These are phyloP conservation scores for Danaus chrysippus DNA, from an alignment of 2,888 invertebrate species.

Conservation along the genomic window DNA sequence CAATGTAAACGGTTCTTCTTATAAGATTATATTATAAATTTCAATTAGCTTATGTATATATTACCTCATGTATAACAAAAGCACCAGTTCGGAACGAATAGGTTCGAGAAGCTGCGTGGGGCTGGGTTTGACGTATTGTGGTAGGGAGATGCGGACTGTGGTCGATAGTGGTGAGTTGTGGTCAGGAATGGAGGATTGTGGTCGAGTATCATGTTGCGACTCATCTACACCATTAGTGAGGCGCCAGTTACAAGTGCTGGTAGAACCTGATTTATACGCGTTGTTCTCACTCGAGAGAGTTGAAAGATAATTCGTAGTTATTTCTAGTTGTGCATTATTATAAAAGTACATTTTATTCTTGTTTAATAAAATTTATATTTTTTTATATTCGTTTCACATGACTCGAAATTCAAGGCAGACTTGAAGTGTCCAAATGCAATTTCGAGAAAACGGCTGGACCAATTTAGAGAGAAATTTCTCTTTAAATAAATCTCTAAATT, in stretches of 20 bases:
- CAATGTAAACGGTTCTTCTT: too few species aligned
- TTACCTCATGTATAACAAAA: not conserved
- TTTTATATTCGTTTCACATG: too few species aligned
- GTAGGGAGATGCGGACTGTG: not conserved
- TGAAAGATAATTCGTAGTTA: too few species aligned
- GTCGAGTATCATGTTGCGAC: constrained; percentile 25
- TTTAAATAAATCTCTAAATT: too few species aligned
- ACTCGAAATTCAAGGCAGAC: too few species aligned
- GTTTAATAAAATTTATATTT: too few species aligned
- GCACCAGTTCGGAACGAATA: not conserved
- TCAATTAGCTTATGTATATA: not conserved
- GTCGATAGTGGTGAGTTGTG: constrained; percentile 20
- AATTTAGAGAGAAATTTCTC: too few species aligned
- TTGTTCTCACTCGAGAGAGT: not conserved
- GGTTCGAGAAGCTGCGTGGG: not conserved
- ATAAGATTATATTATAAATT: not conserved
- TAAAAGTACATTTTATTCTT: too few species aligned
- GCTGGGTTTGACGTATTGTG: not conserved
- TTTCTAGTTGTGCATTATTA: too few species aligned
- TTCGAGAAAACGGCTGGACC: too few species aligned
- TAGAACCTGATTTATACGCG: not conserved
- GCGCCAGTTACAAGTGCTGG: constrained; percentile 13
- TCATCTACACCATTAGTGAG: constrained; percentile 26
- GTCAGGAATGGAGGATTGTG: constrained; percentile 30
- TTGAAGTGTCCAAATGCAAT: too few species aligned